A percentile compares a stretch with the other conserved stretches of the same genome.
phyloP scores from a whole-genome alignment of 2,888 invertebrate species.

The Machimus atricapillus region DNA sequence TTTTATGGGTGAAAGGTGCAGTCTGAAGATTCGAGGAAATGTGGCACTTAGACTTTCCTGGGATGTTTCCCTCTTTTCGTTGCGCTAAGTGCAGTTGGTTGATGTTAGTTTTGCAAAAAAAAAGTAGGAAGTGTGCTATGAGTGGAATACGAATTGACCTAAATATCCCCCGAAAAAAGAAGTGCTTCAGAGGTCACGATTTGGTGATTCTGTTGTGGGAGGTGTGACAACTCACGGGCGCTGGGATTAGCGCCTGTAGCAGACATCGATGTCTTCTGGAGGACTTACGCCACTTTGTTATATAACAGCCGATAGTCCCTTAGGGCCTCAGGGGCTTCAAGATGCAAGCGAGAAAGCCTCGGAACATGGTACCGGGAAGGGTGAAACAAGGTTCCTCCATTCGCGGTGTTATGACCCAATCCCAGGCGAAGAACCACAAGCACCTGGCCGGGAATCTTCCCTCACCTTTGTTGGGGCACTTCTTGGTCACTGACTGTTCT shows the following conservation, averaged over 20 bases:
- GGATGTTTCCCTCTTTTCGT: neutral
- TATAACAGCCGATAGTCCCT: neutral
- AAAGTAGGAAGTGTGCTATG: neutral
- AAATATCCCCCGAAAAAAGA: neutral
- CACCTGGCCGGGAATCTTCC: neutral
- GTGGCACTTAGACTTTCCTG: neutral
- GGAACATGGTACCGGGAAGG: neutral
- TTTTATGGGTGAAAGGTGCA: neutral
- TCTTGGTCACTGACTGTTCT: neutral
- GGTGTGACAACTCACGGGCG: neutral
- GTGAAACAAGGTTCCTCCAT: neutral
- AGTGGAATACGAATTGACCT: slow-evolving; percentile 9
- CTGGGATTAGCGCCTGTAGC: neutral
- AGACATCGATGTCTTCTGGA: neutral
- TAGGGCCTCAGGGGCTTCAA: neutral
- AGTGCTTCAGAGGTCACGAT: slow-evolving; percentile 8
- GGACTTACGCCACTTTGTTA: neutral
- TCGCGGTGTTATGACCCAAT: neutral
- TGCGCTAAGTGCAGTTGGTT: neutral
- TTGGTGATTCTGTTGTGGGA: neutral
- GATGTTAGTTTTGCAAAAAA: neutral
- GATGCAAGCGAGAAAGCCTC: neutral
- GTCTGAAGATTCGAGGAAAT: neutral
- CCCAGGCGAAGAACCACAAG: neutral
- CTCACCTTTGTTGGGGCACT: neutral